Percentiles rank a stretch among this genome's conserved stretches.
Evolutionary conservation across 2,888 invertebrate genomes (phyloP).

Genomic region (Strigamia maritima): DNA sequence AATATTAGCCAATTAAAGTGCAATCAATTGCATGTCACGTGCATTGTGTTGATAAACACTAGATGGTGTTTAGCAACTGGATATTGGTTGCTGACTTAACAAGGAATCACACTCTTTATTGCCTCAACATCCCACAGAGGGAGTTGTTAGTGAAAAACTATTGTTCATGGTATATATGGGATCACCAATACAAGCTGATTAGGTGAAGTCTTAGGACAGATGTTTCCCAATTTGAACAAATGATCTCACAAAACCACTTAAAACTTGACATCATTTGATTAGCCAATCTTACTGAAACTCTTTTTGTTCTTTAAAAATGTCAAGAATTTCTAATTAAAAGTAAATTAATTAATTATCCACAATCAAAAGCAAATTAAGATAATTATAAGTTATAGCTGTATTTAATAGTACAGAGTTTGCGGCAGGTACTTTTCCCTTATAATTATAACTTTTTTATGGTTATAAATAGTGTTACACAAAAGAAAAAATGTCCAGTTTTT

Average conservation of each 20-base stretch:
- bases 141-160: conserved; percentile 24
- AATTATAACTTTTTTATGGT: too few relatives aligned
- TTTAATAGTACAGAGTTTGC: background rate
- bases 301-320: background rate
- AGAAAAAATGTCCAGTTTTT: too few relatives aligned
- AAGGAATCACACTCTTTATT: conserved; percentile 15
- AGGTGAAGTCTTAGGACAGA: background rate
- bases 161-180: background rate
- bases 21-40: background rate
- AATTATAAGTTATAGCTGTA: background rate
- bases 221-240: conserved; percentile 4
- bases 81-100: conserved; percentile 18
- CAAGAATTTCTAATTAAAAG: background rate
- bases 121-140: conserved; percentile 11
- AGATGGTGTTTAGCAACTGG: conserved; percentile 9
- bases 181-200: conserved; percentile 13
- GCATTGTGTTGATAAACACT: background rate
- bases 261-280: background rate
- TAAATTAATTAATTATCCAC: background rate
- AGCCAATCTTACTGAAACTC: background rate
- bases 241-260: background rate
- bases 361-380: background rate
- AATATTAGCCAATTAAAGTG: conserved; percentile 5
- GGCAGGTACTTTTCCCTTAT: too few relatives aligned
- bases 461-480: too few relatives aligned